phyloP scores from a whole-genome alignment of 2,888 invertebrate species.

The Lasioglossum vierecki region DNA sequence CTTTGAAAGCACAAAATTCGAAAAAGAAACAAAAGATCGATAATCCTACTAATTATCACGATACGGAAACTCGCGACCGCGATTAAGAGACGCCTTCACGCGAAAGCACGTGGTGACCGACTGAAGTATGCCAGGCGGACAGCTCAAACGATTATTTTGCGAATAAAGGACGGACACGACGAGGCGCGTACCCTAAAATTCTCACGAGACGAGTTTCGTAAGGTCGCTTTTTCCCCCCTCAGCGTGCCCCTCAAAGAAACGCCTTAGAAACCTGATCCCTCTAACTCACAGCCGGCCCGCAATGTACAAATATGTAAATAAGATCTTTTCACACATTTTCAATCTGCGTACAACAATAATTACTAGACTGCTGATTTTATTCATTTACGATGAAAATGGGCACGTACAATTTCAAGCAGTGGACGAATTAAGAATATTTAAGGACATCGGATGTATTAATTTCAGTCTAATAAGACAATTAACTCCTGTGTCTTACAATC shows the following conservation, averaged over 20 bases:
- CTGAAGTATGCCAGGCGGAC: slow-evolving; percentile 74
- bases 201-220: slow-evolving; percentile 78
- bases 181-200: slow-evolving; percentile 70
- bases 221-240: slow-evolving; percentile 59
- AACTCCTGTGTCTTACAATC: no score
- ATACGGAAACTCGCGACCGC: slow-evolving; percentile 57
- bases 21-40: slow-evolving; percentile 30
- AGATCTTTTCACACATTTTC: slow-evolving; percentile 35
- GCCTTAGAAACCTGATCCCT: slow-evolving; percentile 72
- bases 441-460: no score
- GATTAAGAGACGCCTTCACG: slow-evolving; percentile 71
- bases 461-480: no score
- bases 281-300: slow-evolving; percentile 62
- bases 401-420: no score
- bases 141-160: slow-evolving; percentile 75
- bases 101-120: slow-evolving; percentile 78
- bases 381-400: background rate
- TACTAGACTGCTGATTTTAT: background rate
- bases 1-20: slow-evolving; percentile 20
- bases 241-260: slow-evolving; percentile 50
- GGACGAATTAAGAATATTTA: no score
- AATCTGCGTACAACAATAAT: background rate
- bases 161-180: slow-evolving; percentile 70
- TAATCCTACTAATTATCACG: slow-evolving; percentile 59
- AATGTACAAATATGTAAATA: slow-evolving; percentile 41